Evolutionary conservation across 2,113 vertebrate species (phyloP), one percentile per base, ranked within the genome.

Genomic region (Bothrops jararaca): DNA sequence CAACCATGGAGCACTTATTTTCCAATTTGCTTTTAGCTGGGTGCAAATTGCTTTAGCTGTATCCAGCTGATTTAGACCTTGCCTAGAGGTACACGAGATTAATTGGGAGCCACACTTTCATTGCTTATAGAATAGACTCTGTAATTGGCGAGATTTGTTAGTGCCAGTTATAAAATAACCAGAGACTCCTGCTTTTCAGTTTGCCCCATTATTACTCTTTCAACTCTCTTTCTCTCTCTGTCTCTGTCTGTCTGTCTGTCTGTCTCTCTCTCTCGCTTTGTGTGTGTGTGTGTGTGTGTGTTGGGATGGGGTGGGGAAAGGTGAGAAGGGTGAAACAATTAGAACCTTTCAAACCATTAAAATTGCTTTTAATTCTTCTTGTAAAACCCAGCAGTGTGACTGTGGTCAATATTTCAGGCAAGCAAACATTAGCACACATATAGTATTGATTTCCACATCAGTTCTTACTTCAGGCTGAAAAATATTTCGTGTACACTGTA

Each of bases 51-150:
- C 98, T 98, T 98, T 98, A 95, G 97, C 97, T 97, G 97, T 98
- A 98, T 97, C 97, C 98, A 98, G 97, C 98, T 98, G 98, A 98
- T 98, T 98, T 98, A 98, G 98, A 98, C 97, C 98, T 98, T 98
- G 98, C 98, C 98, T 98, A 96, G 96, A 98, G 98, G 98, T 98
- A 96, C 96, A 95, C 96, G 96, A 98, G 98, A 98, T 98, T 98
- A 98, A 98, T 98, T 98, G 98, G 97, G 96, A 98, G 95, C 96
- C 97, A 97, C 96, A 98, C 95, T 97, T 98, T 98, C 98, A 98
- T 97, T 98, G 98, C 97, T 98, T 98, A 98, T 98, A 98, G 98
- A 98, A 98, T 97, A 97, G 98, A 97, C 97, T 98, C 96, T 96
- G 96, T 98, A 98, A 98, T 98, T 98, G 98, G 97, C 20, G 94